Evolutionary conservation across 2,888 invertebrate species (phyloP), one percentile per base, ranked within the genome.

Genomic region (Pseudeuparius sepicola): DNA sequence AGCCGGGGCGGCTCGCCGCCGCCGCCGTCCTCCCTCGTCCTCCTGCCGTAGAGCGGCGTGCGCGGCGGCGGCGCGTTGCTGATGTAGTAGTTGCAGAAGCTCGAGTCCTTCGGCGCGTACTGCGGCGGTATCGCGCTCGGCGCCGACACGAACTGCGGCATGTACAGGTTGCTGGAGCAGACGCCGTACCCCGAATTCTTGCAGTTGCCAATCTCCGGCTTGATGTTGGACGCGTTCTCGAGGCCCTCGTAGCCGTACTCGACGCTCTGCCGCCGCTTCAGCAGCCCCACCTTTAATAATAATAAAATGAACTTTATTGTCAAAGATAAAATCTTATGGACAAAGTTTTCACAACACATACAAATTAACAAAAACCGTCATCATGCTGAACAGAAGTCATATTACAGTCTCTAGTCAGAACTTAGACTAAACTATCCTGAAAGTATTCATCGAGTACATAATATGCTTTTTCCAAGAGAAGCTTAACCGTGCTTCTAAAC

Each of bases 71-170:
- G 46, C n/a, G 34, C 5, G 34, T 52, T 51, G 10, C 51, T 52
- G 34, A 56, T 50, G 43, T 54, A 57, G 17, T 55, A 52, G 38
- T 57, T 55, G 39, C 53, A 54, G 13, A 55, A 46, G 14, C 47
- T 51, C 24, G 42, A 50, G 39, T 46, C 52, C 37, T 56, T 55
- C 4, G 56, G 54, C 4, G 53, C 52, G 42, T 53, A 55, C 35
- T 56, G 53, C 3, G 53, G 52, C 15, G 57, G 53, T 29, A 54
- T 53, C 11, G 56, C 52, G 36, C 53, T 51, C 2, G 56, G 56
- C 1, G 53, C 47, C 6, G 55, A 45, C 23, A 54, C 45, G 26
- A 53, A 53, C 27, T 52, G 51, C 7, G 57, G 52, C 37, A 56
- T 45, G 39, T 52, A 56, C 39, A 53, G 55, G 36, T 54, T 52